A percentile compares a stretch with the other conserved stretches of the same genome.
Conservation (phyloP, 2,113 vertebrate species). For the Myiagra hebetior region DNA sequence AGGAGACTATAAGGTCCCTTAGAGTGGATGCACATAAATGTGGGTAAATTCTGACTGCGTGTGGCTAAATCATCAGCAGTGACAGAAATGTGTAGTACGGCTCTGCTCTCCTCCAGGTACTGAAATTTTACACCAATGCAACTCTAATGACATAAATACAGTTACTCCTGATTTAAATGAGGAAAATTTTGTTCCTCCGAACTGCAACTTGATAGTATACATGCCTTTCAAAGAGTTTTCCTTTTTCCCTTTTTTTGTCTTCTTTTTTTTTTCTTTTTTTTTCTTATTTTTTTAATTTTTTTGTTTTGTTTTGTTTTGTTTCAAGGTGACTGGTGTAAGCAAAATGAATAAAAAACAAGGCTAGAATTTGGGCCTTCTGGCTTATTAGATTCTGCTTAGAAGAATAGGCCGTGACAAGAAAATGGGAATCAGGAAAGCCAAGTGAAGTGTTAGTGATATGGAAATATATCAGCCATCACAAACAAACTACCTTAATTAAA, state of each 20-base stretch:
- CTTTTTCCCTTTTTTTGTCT: background rate
- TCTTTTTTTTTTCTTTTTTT: accelerated
- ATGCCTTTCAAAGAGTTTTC: background rate
- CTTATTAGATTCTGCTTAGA: background rate
- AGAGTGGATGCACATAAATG: background rate
- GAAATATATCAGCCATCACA: background rate
- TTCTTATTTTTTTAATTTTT: background rate
- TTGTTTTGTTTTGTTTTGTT: background rate
- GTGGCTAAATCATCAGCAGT: background rate
- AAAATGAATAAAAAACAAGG: background rate
- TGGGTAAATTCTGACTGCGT: background rate
- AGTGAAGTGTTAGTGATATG: background rate
- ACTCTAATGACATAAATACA: background rate
- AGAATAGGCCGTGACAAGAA: background rate
- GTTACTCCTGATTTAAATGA: background rate
- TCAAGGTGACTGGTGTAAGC: background rate
- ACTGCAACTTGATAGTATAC: background rate
- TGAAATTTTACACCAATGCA: background rate
- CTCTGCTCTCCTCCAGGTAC: background rate
- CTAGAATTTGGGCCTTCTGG: background rate
- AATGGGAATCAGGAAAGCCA: background rate
- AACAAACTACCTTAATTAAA: background rate
- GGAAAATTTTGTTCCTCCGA: background rate
- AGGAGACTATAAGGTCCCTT: background rate
- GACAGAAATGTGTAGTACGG: background rate